Percentiles rank a stretch among this genome's conserved stretches.
Evolutionary conservation across 1,140 invertebrate species (phyloP).

Genomic region (Eciton burchellii): DNA sequence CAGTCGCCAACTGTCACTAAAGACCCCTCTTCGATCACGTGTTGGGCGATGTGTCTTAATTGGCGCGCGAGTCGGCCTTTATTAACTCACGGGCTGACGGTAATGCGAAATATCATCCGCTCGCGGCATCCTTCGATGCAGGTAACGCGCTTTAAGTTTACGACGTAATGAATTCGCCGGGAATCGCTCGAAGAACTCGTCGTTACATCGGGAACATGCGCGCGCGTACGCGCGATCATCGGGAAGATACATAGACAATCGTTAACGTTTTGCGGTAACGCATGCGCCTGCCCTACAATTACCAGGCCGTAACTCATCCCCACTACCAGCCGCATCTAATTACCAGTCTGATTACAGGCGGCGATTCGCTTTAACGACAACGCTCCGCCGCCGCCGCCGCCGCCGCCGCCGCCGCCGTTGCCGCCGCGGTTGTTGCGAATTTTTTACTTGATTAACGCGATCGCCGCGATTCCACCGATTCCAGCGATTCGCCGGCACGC

Average conservation of each 20-base stretch:
- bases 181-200: constrained; percentile 12
- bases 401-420: neutral
- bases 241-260: constrained; percentile 56
- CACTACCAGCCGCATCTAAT: constrained; percentile 49
- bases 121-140: constrained; percentile 14
- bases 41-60: constrained; percentile 65
- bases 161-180: constrained; percentile 29
- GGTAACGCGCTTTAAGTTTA: constrained; percentile 40
- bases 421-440: constrained; percentile 8
- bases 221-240: constrained; percentile 36
- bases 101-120: constrained; percentile 46
- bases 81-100: constrained; percentile 56
- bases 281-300: constrained; percentile 45
- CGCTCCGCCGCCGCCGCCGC: neutral
- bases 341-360: constrained; percentile 73
- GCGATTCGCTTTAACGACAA: constrained; percentile 65
- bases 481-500: too few relatives aligned
- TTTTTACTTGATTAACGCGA: constrained; percentile 1
- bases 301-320: constrained; percentile 43
- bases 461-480: neutral
- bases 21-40: constrained; percentile 50
- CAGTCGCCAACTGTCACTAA: constrained; percentile 77
- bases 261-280: constrained; percentile 51
- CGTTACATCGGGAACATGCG: neutral
- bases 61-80: constrained; percentile 53